phyloP scores from a whole-genome alignment of 1,140 invertebrate genomes.

The Physella acuta region DNA sequence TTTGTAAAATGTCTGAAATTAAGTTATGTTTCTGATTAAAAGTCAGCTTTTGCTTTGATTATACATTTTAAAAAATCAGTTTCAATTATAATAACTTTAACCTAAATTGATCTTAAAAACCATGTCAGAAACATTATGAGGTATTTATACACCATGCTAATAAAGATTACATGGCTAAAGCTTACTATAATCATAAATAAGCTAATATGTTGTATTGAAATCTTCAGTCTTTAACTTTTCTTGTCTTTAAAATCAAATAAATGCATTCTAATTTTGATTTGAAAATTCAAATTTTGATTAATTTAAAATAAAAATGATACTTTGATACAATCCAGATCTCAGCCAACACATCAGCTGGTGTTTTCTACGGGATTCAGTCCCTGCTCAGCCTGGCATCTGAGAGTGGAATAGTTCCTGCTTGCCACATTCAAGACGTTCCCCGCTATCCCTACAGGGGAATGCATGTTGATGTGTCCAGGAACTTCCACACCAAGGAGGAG shows the following conservation, averaged over 20 bases:
- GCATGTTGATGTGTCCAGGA: slow-evolving; percentile 50
- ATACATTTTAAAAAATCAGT: too few species aligned
- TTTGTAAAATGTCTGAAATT: too few species aligned
- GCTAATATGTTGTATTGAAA: background rate
- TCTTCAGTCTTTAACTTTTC: slow-evolving; percentile 1
- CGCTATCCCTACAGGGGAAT: slow-evolving; percentile 48
- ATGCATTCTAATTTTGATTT: background rate
- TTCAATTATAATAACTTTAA: too few species aligned
- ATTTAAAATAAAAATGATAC: background rate
- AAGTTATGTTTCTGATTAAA: too few species aligned
- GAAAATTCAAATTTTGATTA: background rate
- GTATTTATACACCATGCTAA: too few species aligned
- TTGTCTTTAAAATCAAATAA: background rate
- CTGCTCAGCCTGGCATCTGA: slow-evolving; percentile 29
- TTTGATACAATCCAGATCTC: slow-evolving; percentile 23
- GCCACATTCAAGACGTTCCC: slow-evolving; percentile 34
- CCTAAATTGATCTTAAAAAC: too few species aligned
- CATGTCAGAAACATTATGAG: too few species aligned
- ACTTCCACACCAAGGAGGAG: slow-evolving; percentile 48
- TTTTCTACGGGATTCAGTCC: slow-evolving; percentile 43
- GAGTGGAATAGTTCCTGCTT: slow-evolving; percentile 19
- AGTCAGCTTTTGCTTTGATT: too few species aligned
- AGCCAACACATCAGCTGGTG: slow-evolving; percentile 29
- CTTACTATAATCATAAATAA: background rate
- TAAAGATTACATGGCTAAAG: too few species aligned